Percentiles rank a stretch among this genome's conserved stretches.
Evolutionary conservation across 92 coral and sea anemone species (phyloP).

Genomic region (Epizoanthus rinbou): DNA sequence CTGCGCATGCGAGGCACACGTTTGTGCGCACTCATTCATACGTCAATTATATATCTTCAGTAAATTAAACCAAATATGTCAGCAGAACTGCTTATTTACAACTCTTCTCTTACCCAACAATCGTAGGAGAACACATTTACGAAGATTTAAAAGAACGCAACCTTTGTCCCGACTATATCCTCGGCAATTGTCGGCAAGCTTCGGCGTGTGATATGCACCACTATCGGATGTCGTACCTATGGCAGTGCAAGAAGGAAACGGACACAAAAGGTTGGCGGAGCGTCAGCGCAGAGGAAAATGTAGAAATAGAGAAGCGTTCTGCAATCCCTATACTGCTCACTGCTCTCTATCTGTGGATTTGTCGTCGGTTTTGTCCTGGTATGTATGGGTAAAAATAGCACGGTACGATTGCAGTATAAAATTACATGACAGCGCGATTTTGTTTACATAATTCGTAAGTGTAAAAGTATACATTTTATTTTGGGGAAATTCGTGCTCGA

Average conservation of each 20-base stretch:
- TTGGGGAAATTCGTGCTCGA: too few species aligned
- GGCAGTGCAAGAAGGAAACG: conserved; percentile 2
- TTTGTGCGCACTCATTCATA: too few species aligned
- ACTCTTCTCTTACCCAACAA: not conserved
- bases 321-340: not conserved
- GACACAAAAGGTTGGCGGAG: not conserved
- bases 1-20: too few species aligned
- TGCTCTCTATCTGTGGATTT: not conserved
- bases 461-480: too few species aligned
- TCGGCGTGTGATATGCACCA: conserved; percentile 32
- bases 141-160: not conserved
- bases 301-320: conserved; percentile 7
- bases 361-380: not conserved
- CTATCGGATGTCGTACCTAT: conserved; percentile 10
- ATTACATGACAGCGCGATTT: not conserved
- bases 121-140: conserved; percentile 8
- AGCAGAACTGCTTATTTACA: not conserved
- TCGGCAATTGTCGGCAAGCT: conserved; percentile 21
- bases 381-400: not conserved
- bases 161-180: conserved; percentile 10
- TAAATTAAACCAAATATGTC: not conserved
- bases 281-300: not conserved
- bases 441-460: not conserved
- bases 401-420: not conserved
- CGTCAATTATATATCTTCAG: not conserved